Conservation (phyloP, 1,140 invertebrate species). For the silkworm (Bombyx mori) region ASM3026992v2 NC_085123.1:1267501-1268000, state of each 20-base stretch:
- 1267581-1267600: background rate
- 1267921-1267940: too few species aligned
- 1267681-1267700: slow-evolving; percentile 43
- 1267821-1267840: too few species aligned
- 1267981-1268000: too few species aligned
- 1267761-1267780: too few species aligned
- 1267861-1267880: too few species aligned
- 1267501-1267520: slow-evolving; percentile 23
- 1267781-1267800: too few species aligned
- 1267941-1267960: too few species aligned
- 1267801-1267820: too few species aligned
- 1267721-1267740: slow-evolving; percentile 33
- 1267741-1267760: slow-evolving; percentile 48
- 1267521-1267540: slow-evolving; percentile 24
- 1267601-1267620: background rate
- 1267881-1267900: too few species aligned
- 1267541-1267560: slow-evolving; percentile 30
- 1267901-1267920: too few species aligned
- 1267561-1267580: slow-evolving; percentile 12
- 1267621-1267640: slow-evolving; percentile 31
- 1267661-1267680: slow-evolving; percentile 47
- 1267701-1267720: slow-evolving; percentile 25
- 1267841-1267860: too few species aligned
- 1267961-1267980: too few species aligned
- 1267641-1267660: slow-evolving; percentile 47